Percentiles rank a stretch among this genome's conserved stretches.
These are phyloP conservation scores for Pelodiscus sinensis DNA, from an alignment of 2,113 vertebrate genomes.

Conservation along the genomic window DNA sequence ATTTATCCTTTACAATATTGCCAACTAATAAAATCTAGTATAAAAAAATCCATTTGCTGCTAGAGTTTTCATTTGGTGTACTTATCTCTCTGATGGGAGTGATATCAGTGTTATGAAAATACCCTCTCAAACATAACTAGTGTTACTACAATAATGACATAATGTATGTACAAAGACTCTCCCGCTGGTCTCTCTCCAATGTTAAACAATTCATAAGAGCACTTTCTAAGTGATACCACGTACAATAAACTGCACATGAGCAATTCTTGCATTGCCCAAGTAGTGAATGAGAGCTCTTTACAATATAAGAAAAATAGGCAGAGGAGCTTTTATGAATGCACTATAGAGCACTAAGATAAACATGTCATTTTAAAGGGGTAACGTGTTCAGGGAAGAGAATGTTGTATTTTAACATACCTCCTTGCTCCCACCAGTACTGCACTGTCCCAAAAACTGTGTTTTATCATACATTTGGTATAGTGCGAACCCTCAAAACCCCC, in stretches of 20 bases:
- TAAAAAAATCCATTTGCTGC: neutral
- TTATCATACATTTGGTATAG: neutral
- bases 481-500: neutral
- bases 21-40: neutral
- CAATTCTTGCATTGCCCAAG: constrained; percentile 34
- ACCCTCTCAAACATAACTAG: constrained; percentile 26
- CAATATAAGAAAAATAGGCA: constrained; percentile 7
- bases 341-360: constrained; percentile 59
- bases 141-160: constrained; percentile 32
- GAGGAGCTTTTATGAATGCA: constrained; percentile 15
- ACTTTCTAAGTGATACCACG: constrained; percentile 16
- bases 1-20: neutral
- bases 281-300: constrained; percentile 32
- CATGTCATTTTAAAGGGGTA: constrained; percentile 51
- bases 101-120: constrained; percentile 35
- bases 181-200: fast-evolving
- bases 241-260: constrained; percentile 49
- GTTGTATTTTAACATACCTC: constrained; percentile 7
- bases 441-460: neutral
- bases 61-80: constrained; percentile 10
- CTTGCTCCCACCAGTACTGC: neutral
- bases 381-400: neutral
- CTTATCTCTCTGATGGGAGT: constrained; percentile 22
- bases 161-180: constrained; percentile 38
- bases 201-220: no score